These are phyloP conservation scores for Neolamprologus longior DNA, from an alignment of 2,113 vertebrate genomes.

Conservation along the genomic window DNA sequence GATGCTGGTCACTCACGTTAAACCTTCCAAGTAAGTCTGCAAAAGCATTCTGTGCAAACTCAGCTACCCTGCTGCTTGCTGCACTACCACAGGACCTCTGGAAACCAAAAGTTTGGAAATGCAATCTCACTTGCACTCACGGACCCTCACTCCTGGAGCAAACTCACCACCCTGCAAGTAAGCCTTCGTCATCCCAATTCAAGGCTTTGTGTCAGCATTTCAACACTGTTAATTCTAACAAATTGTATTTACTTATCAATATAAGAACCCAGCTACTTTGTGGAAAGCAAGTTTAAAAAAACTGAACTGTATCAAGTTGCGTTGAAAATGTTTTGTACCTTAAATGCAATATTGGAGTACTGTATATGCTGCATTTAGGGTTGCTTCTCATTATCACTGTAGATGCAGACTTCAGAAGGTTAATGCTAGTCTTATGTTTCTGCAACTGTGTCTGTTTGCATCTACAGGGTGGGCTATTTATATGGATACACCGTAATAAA, in stretches of 20 bases:
- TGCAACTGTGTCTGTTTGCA: neutral
- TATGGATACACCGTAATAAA: neutral
- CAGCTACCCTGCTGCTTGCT: neutral
- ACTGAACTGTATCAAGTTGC: neutral
- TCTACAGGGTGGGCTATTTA: neutral
- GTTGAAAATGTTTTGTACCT: neutral
- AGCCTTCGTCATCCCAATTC: neutral
- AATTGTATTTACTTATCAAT: neutral
- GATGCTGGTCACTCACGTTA: neutral
- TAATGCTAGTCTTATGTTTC: neutral
- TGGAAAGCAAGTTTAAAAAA: neutral
- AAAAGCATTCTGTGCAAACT: neutral
- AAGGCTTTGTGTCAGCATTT: neutral
- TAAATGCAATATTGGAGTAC: neutral
- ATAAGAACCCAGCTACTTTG: neutral
- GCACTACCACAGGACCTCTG: neutral
- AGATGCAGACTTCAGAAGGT: neutral
- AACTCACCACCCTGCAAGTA: neutral
- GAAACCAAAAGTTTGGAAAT: neutral
- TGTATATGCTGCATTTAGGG: neutral
- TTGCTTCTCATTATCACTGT: neutral
- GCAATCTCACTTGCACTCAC: neutral
- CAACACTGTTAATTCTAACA: neutral
- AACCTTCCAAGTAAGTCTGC: neutral
- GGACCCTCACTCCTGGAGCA: neutral